phyloP scores from a whole-genome alignment of 2,797 vertebrate species.

The Gymnoscopelus microlampas region DNA sequence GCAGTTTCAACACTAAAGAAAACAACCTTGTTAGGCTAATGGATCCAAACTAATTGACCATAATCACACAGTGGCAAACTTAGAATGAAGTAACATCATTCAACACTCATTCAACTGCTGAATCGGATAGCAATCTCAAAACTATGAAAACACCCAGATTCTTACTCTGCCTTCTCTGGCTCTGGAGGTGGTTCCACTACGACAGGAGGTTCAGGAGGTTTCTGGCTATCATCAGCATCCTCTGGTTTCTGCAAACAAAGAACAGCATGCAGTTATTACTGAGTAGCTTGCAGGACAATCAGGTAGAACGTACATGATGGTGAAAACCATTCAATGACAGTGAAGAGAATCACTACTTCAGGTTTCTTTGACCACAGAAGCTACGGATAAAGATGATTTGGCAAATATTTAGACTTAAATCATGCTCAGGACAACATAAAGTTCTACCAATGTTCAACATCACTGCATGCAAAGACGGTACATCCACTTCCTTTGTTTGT shows the following conservation, averaged over 20 bases:
- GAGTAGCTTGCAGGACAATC: not conserved
- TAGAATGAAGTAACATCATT: not conserved
- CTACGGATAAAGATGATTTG: too few species aligned
- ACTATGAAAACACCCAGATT: conserved; percentile 4
- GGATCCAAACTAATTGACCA: not conserved
- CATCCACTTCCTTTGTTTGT: too few species aligned
- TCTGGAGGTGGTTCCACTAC: conserved; percentile 78
- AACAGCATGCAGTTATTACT: not conserved
- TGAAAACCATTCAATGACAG: too few species aligned
- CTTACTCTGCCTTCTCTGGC: conserved; percentile 92
- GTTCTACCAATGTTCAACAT: too few species aligned
- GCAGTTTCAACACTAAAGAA: conserved; percentile 85
- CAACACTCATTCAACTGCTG: not conserved
- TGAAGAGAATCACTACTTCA: too few species aligned
- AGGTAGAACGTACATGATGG: too few species aligned
- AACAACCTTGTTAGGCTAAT: conserved; percentile 21
- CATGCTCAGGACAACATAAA: too few species aligned
- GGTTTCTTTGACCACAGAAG: too few species aligned
- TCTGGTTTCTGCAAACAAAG: conserved; percentile 68
- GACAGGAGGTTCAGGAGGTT: conserved; percentile 71
- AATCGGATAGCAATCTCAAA: not conserved
- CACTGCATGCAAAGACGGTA: too few species aligned
- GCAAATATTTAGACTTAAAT: too few species aligned
- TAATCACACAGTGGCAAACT: not conserved
- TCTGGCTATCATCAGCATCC: conserved; percentile 67